phyloP scores from a whole-genome alignment of 2,888 invertebrate genomes.

The Trachelus iudaicus region DNA sequence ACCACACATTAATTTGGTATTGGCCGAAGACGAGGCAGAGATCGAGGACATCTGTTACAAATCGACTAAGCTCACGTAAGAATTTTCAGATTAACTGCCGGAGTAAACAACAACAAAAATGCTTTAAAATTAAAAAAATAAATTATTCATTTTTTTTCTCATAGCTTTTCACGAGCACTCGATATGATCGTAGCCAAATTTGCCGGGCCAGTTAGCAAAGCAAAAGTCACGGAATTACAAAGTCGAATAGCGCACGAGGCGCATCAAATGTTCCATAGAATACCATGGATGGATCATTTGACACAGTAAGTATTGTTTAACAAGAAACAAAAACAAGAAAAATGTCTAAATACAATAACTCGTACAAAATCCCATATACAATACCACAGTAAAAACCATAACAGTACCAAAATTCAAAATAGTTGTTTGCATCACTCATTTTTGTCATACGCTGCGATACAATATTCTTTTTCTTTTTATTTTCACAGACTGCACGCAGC shows the following conservation, averaged over 20 bases:
- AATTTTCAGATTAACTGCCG: neutral
- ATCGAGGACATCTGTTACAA: conserved; percentile 32
- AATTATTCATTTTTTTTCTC: conserved; percentile 1
- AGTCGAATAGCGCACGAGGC: conserved; percentile 20
- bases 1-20: conserved; percentile 28
- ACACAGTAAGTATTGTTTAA: conserved; percentile 21
- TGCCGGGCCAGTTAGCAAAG: conserved; percentile 18
- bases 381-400: neutral
- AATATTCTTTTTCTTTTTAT: neutral
- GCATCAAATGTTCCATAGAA: conserved; percentile 16
- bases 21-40: conserved; percentile 21
- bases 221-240: conserved; percentile 23
- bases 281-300: conserved; percentile 35
- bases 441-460: too few relatives aligned
- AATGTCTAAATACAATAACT: too few relatives aligned
- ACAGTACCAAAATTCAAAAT: neutral
- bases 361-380: neutral
- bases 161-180: conserved; percentile 28
- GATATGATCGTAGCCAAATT: conserved; percentile 28
- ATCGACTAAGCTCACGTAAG: conserved; percentile 27
- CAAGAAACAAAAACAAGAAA: neutral
- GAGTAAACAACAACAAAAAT: neutral
- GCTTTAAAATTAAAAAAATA: neutral
- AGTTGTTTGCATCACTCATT: neutral
- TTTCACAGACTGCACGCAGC: conserved; percentile 22